Conservation (phyloP, 2,113 vertebrate genomes). For the Cephalopterus ornatus region DNA sequence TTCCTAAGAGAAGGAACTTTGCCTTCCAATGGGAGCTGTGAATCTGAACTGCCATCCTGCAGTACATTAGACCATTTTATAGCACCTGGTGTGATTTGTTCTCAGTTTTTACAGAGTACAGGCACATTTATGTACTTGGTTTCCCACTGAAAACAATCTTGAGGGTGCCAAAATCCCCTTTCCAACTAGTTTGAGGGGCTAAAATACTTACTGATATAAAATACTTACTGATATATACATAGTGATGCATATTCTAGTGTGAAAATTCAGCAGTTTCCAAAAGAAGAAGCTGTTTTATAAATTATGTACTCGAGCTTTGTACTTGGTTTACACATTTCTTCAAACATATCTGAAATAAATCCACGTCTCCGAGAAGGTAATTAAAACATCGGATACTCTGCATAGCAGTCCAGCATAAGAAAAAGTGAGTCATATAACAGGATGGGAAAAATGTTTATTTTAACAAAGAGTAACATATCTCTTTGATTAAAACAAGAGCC, state of each 20-base stretch:
- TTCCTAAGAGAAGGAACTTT: not conserved
- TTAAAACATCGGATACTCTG: constrained; percentile 7
- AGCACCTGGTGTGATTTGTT: not conserved
- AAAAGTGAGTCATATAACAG: constrained; percentile 22
- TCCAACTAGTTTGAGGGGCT: not conserved
- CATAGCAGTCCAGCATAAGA: not conserved
- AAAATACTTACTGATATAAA: not conserved
- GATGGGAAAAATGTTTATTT: constrained; percentile 1
- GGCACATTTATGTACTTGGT: not conserved
- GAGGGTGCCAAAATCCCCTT: not conserved
- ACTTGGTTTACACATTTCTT: not conserved
- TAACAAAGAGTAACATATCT: not conserved
- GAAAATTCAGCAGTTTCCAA: not conserved
- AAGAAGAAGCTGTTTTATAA: not conserved
- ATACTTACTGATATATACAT: too few species aligned
- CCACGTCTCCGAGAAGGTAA: not conserved
- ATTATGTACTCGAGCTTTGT: not conserved
- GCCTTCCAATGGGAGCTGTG: not conserved
- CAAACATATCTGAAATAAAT: not conserved
- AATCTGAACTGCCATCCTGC: not conserved
- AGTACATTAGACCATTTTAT: constrained; percentile 17
- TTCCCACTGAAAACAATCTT: not conserved
- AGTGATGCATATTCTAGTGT: not conserved
- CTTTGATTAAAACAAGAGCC: not conserved
- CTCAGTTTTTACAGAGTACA: not conserved